Base-by-base conservation (phyloP, 2,797 vertebrate species). In the Aulostomus chinensis region DNA sequence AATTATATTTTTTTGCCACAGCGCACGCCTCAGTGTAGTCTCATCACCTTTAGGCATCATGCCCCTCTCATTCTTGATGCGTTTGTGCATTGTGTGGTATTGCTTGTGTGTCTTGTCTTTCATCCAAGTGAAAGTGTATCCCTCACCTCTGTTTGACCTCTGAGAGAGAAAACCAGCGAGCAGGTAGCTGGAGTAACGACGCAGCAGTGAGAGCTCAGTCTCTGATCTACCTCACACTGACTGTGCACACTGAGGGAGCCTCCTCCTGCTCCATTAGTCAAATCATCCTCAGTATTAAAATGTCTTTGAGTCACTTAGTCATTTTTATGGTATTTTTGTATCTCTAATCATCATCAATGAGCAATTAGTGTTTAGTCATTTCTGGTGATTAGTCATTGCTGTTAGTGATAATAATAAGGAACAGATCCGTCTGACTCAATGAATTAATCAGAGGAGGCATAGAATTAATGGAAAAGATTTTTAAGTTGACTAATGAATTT, bases 91-190 rank as follows among this genome's bases (percentile, higher is more conserved):
- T 48, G 47, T n/a, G 15, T 36, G 51, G 32, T 46, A 28, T 58
- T 15, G 50, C 35, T 25, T 46, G 40, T 9, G 18, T 58, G 58
- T 63, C 53, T 66, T 63, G 40, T 68, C 64, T 80, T 71, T 79
- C 64, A 74, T 80, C 76, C 66, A 54, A 80, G 73, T 53, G 70
- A 84, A 71, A 73, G 65, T 54, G 61, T 77, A 59, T 68, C 65
- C 64, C 68, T 88, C 58, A 82, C 75, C 83, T 81, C 68, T 64
- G 33, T 45, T 56, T 86, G 82, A 89, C 79, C 73, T 62, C 46
- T 36, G 7, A 69, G 60, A 60, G 60, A 61, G 62, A 54, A 36
- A 12, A 33, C 21, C 52, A 58, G 56, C 29, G 37, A 80, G 65
- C 43, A 68, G 62, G 58, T 51, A 64, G 73, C 62, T 66, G 58